A percentile compares a stretch with the other conserved stretches of the same genome.
phyloP scores from a whole-genome alignment of 2,113 vertebrate species.

The Coryphaenoides rupestris region DNA sequence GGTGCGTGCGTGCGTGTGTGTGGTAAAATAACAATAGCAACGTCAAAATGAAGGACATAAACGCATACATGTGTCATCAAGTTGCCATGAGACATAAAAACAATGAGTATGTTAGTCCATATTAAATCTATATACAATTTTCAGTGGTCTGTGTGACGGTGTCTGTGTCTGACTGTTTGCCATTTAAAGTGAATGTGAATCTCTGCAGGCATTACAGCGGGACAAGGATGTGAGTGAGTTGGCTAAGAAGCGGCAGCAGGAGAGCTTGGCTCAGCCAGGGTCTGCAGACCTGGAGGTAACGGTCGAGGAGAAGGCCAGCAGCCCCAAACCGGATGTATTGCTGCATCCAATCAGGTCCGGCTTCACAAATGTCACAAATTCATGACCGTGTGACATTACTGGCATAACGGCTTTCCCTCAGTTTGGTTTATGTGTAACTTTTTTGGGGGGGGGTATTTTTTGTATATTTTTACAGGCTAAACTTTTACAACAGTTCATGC shows the following conservation, averaged over 20 bases:
- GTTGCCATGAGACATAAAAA: too few species aligned
- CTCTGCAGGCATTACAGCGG: constrained; percentile 73
- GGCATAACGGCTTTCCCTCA: not conserved
- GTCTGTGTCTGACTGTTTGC: too few species aligned
- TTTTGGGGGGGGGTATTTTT: not conserved
- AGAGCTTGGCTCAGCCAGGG: not conserved
- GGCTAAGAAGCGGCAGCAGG: constrained; percentile 10
- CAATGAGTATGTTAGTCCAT: too few species aligned
- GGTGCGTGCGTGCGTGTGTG: constrained; percentile 62
- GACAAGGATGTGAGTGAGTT: constrained; percentile 48
- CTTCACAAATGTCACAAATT: too few species aligned
- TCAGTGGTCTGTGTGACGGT: too few species aligned
- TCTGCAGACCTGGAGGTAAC: not conserved
- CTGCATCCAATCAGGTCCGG: constrained; percentile 38
- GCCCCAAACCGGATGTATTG: not conserved
- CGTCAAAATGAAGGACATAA: too few species aligned
- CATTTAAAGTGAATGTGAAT: too few species aligned
- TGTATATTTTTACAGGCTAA: constrained; percentile 56
- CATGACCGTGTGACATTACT: not conserved
- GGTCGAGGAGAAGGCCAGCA: not conserved
- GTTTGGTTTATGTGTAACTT: not conserved
- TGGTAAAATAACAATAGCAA: too few species aligned
- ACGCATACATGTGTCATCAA: not conserved
- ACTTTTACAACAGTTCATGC: constrained; percentile 79
- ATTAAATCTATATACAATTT: too few species aligned